Base-by-base conservation (phyloP, 2,888 invertebrate species). In the Scaptomyza polygonia region DNA sequence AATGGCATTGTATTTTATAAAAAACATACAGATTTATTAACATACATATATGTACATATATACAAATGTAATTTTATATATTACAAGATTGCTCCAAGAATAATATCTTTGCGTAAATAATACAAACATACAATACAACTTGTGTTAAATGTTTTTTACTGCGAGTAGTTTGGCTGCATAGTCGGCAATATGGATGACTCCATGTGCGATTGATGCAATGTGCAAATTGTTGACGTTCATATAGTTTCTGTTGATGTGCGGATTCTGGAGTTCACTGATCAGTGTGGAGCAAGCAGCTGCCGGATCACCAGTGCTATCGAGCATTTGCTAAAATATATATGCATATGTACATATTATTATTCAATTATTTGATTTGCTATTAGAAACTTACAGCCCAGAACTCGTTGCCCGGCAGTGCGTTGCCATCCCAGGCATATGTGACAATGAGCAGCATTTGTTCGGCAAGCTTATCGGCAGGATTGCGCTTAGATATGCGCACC, bases 361-460 rank as follows among this genome's bases (percentile, higher is more conserved):
- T n/a, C n/a, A n/a, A n/a, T n/a, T 36, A 6, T 2, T 34, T 2
- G 14, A 7, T 14, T n/a, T 34, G n/a, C n/a, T 9, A 3, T 30
- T 14, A 14, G 14, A 14, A 11, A 65, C 72, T 90, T 62, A 93
- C 93, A 66, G 87, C 88, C 95, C 95, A 95, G 88, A 94, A 95
- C 80, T 95, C 95, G 79, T 95, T 95, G 49, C 95, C 95, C 0
- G 95, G 95, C 59, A 94, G 92, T 0, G 95, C 93, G 83, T 95
- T 95, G 4, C 94, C 94, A 87, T 95, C 95, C 94, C 95, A 95
- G 0, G 95, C 94, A 79, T 95, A 95, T 0, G 94, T 95, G 27
- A 95, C 93, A 0, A 95, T 93, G 9, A 95, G 90, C 11, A 94
- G 29, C 86, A 84, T 81, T 18, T 72, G 8, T 34, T 71, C 14